Base-by-base conservation (phyloP, 2,888 invertebrate genomes). In the Ecliptopera silaceata region DNA sequence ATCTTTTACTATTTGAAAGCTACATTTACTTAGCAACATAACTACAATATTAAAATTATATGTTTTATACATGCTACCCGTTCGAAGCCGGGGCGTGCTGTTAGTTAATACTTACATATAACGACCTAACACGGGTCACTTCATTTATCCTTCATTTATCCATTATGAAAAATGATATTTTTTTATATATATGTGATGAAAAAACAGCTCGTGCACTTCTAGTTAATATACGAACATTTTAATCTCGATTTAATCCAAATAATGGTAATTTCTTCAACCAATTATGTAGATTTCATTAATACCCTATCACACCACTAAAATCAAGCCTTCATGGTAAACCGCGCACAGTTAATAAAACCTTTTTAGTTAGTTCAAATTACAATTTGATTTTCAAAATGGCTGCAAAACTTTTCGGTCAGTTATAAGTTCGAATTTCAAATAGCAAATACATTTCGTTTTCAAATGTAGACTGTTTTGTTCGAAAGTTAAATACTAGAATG, bases 361-460 rank as follows among this genome's bases (percentile, higher is more conserved):
- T 31, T 49, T 56, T 44, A 48, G 43, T 48, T 22, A 38, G 29
- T 22, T 15, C 4, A 38, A 56, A 55, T 39, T 32, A 22, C 56
- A 36, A 46, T 56, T 56, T 36, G 41, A 51, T 50, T 50, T 50
- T 45, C 44, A 39, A 56, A 56, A 39, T 49, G 31, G 36, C 43
- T 39, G 41, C 15, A 38, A 38, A 48, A 48, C 48, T 48, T 55
- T 57, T 57, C 38, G 22, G 52, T 49, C 46, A 46, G 45, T 48
- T 39, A 44, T 32, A 31, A 44, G 49, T 50, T 54, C 43, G 50
- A 54, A 54, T 59, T 59, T 45, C 41, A 26, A 50, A 59, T 39
- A 42, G 38, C 46, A 47, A 59, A 59, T 54, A 59, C 50, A 54
- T 59, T 59, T 50, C 54, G 29, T 49, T 57, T 57, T 54, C 54